Base-by-base conservation (phyloP, 2,888 invertebrate species). In the Xylota segnis region DNA sequence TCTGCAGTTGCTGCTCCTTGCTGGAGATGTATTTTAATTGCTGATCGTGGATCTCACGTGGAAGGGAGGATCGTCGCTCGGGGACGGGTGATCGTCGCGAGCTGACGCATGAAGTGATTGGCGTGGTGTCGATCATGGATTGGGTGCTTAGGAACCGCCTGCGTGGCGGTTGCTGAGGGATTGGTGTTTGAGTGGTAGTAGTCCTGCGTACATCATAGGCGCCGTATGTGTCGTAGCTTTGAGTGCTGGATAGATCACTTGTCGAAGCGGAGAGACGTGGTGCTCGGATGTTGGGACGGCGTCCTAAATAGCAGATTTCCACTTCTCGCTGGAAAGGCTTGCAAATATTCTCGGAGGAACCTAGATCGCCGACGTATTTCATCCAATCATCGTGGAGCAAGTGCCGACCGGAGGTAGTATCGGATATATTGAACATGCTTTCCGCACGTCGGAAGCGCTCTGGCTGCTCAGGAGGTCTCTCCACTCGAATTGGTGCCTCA, bases 1-100 rank as follows among this genome's bases (percentile, higher is more conserved):
- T 71, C 92, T 91, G 94, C 5, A 96, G 93, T 90, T 95, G 94
- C 88, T 94, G 94, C 92, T 96, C 96, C 91, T 95, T 95, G 90
- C 93, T 94, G 37, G 94, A 91, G 37, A 96, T 95, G 88, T 95
- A 94, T 89, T 95, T 94, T 92, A 95, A 94, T 94, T 89, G 92
- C 65, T 90, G 90, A n/a, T 91, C 91, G 61, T 91, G 91, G 32
- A 95, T 90, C 89, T 95, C 95, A 89, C 94, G 94, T 0, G 95
- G 95, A 61, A 95, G 90, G 14, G 95, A 95, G 6, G 94, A 93
- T 65, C 94, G 90, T 7, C 91, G 81, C 43, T 88, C 72, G 5
- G 84, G 74, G 43, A 66, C 65, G 61, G 81, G 68, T 74, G 88
- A 37, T 71, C 74, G 58, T 6, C 40, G 43, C 9, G 91, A 90